Conservation (phyloP, 2,888 invertebrate species). For the Leptinotarsa peninsularis region DNA sequence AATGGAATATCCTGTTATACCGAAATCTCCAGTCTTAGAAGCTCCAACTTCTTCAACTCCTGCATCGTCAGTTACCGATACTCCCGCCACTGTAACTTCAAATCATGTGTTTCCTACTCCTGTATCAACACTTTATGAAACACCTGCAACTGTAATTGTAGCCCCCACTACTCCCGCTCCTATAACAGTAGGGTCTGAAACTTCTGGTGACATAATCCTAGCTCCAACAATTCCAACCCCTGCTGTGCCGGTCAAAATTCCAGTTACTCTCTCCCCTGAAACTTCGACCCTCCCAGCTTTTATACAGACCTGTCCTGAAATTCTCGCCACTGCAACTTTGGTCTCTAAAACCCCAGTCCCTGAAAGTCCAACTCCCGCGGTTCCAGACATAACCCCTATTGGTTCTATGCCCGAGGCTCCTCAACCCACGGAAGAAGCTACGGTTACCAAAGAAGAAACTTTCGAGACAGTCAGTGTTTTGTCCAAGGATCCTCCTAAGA, state of each 20-base stretch:
- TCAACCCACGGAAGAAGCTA: no score
- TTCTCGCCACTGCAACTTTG: not conserved
- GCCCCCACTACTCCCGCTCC: no score
- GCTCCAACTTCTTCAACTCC: not conserved
- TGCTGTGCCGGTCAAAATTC: not conserved
- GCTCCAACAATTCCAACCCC: not conserved
- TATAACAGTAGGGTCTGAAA: no score
- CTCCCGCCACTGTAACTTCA: not conserved
- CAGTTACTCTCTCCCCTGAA: not conserved
- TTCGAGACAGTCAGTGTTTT: not conserved
- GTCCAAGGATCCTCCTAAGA: constrained; percentile 13
- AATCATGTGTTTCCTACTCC: no score
- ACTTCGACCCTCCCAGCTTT: not conserved
- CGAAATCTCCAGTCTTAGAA: constrained; percentile 29
- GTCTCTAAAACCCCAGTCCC: constrained; percentile 4
- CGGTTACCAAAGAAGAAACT: no score
- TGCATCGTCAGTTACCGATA: not conserved
- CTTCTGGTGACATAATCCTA: no score
- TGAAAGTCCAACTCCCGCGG: constrained; percentile 42
- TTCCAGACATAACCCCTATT: not conserved
- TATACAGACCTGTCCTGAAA: not conserved
- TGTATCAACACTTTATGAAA: no score
- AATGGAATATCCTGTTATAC: constrained; percentile 16
- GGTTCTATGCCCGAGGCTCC: not conserved
- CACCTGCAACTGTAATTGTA: no score